Base-by-base conservation (phyloP, 2,888 invertebrate genomes). In the Onthophagus sagittarius region DNA sequence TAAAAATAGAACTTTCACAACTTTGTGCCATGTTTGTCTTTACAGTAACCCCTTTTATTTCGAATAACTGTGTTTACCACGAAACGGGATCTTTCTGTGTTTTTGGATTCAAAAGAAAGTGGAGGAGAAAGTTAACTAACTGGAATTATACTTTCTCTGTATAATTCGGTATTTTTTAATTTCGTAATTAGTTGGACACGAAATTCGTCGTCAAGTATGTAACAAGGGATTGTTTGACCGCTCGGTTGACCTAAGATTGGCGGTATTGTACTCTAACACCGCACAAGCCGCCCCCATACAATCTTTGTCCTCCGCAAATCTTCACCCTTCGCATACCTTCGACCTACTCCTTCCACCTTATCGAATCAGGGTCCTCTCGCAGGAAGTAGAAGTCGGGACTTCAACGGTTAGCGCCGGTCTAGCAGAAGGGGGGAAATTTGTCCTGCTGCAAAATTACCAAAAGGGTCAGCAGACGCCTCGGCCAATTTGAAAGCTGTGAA, bases 241-340 rank as follows among this genome's bases (percentile, higher is more conserved):
- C 15, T 67, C n/a, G 67, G 67, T 67, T 31, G 32, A 32, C 67
- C 67, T 32, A 31, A 67, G 32, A 67, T 67, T 67, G 67, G 67
- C 67, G 67, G 67, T 32, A n/a, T 23, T 67, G 67, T 67, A 11
- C 23, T 9, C 15, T n/a, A 23, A 13, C 67, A 15, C n/a, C 67
- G 23, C 7, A 32, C 7, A 67, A 67, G 31, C 23, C 67, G n/a
- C 32, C 32, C 32, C 64, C 23, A 9, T 15, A 64, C 64, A 64
- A 64, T 15, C 15, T 15, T 64, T 64, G 64, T 64, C 23, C 64
- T 64, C 23, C 15, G 64, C 15, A 23, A 23, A 23, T 23, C 23
- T 23, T 23, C 23, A 23, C 23, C 23, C 23, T 23, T 23, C 23
- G 5, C 39, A 23, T 23, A n/a, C n/a, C 67, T 67, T 67, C 67